Base-by-base conservation (phyloP, 2,888 invertebrate genomes). In the Melanophora roralis region DNA sequence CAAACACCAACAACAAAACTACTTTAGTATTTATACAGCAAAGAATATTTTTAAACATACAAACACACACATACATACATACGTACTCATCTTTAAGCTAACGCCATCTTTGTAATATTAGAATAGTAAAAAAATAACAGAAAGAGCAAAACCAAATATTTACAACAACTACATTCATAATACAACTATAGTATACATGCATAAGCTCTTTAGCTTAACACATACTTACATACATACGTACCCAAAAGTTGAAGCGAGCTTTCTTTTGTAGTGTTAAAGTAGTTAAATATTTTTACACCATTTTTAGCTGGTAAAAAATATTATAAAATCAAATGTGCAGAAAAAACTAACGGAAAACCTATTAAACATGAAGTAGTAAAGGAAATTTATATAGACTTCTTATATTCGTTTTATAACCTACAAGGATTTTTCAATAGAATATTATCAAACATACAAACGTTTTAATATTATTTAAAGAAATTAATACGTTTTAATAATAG, bases 211-310 rank as follows among this genome's bases (percentile, higher is more conserved):
- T 27, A 69, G 38, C 14, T 38, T 16, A 2, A 14, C 55, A 45
- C 23, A 32, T 32, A 53, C 51, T 5, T 27, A 27, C 6, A 6
- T 27, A 51, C 34, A 49, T 11, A 64, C 36, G 27, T 34, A 32
- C 16, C 19, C 11, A 32, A 16, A 45, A 23, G 38, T 64, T 21
- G 16, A 8, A 16, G 16, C 16, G 14, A 23, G 38, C n/a, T n/a
- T 51, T 16, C 40, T 6, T 64, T 16, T 53, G 27, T 43, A n/a
- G 53, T 55, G 60, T 34, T 68, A 32, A 38, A 68, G 55, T 62
- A 45, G 60, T 68, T 55, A 53, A 75, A 75, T n/a, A 68, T 62
- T 67, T 67, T 75, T 38, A 62, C 60, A 75, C 68, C 68, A 68
- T 68, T 68, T 74, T 55, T 19, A 45, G 4, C 51, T 14, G 36